Evolutionary conservation across 2,113 vertebrate genomes (phyloP).

Genomic region (Piliocolobus tephrosceles): DNA sequence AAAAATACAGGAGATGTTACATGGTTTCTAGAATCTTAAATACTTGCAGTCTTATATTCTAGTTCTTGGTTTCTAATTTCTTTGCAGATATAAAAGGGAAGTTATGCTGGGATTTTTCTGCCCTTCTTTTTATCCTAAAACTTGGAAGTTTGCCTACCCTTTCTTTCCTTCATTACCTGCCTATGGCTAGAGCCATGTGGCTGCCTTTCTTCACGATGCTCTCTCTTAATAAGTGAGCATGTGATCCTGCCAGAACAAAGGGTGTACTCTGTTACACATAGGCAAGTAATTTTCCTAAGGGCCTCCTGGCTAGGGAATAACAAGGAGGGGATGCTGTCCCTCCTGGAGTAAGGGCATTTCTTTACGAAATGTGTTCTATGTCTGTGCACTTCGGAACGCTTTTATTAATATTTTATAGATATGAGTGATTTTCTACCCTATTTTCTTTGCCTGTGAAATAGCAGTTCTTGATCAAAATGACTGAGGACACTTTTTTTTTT

Average conservation of each 20-base stretch:
- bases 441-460: conserved; percentile 47
- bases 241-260: background rate
- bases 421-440: background rate
- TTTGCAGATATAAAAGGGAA: background rate
- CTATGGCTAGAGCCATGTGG: rapidly evolving
- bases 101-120: background rate
- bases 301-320: background rate
- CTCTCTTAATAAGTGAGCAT: background rate
- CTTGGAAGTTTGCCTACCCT: background rate
- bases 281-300: background rate
- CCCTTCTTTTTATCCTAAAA: background rate
- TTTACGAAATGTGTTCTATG: background rate
- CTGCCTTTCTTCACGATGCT: background rate
- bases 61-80: background rate
- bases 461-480: conserved; percentile 46
- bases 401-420: conserved; percentile 36
- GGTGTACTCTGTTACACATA: background rate
- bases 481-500: conserved; percentile 21
- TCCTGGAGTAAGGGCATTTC: background rate
- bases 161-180: background rate
- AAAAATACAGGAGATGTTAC: background rate
- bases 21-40: background rate
- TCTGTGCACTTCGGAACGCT: background rate
- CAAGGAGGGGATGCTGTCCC: background rate
- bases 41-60: background rate